Evolutionary conservation across 2,113 vertebrate genomes (phyloP).

Genomic region (Protomyctophum bolini): DNA sequence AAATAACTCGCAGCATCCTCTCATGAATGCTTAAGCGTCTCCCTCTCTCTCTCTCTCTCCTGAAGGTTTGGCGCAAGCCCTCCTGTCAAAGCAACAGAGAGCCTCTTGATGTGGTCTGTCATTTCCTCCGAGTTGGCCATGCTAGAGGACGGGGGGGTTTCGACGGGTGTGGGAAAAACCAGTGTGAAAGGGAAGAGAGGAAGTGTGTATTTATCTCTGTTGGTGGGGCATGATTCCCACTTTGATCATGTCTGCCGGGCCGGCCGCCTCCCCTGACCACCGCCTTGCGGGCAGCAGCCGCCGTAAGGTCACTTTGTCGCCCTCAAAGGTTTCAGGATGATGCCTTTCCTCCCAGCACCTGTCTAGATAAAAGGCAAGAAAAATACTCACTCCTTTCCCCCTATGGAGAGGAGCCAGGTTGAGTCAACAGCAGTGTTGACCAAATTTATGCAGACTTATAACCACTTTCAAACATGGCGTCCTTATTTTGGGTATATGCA

Average conservation of each 20-base stretch:
- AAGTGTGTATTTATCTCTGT: conserved; percentile 81
- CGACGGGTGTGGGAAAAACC: conserved; percentile 74
- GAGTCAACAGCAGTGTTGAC: neutral
- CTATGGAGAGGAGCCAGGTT: conserved; percentile 26
- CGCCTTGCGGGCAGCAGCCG: conserved; percentile 37
- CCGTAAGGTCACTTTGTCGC: conserved; percentile 51
- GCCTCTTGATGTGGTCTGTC: conserved; percentile 78
- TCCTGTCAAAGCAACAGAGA: conserved; percentile 60
- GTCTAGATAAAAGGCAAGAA: conserved; percentile 23
- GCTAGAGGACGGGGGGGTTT: conserved; percentile 41
- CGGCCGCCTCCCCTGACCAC: conserved; percentile 33
- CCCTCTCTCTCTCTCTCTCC: conserved; percentile 6
- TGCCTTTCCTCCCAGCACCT: conserved; percentile 37
- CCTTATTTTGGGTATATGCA: too few relatives aligned
- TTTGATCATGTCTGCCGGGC: conserved; percentile 71
- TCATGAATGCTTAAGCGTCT: conserved; percentile 29
- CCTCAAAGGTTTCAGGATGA: conserved; percentile 1
- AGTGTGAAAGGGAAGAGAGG: conserved; percentile 72
- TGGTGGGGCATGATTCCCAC: conserved; percentile 72
- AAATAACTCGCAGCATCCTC: conserved; percentile 35
- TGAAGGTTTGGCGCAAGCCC: conserved; percentile 41
- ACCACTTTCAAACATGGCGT: too few relatives aligned
- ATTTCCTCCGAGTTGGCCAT: conserved; percentile 73
- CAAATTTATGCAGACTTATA: neutral
- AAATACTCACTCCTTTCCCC: neutral